phyloP scores from a whole-genome alignment of 2,888 invertebrate species.

The Agyllia agylla region DNA sequence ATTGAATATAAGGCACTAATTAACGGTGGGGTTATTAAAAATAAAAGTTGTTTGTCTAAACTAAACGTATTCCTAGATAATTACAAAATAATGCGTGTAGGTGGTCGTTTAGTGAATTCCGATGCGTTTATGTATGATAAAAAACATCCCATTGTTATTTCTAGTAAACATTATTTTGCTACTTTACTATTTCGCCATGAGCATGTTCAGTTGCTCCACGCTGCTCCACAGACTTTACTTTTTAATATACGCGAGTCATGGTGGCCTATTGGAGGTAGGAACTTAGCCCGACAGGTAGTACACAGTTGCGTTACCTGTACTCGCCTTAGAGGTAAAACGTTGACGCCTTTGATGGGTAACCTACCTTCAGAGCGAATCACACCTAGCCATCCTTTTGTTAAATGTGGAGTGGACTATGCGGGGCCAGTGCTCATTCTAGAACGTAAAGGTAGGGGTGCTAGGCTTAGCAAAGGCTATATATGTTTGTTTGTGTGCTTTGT shows the following conservation, averaged over 20 bases:
- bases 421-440: conserved; percentile 36
- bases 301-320: conserved; percentile 33
- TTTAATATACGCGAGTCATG: conserved; percentile 56
- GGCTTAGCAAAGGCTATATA: conserved; percentile 27
- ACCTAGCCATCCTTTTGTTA: neutral
- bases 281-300: conserved; percentile 37
- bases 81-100: conserved; percentile 72
- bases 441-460: conserved; percentile 30
- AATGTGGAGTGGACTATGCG: conserved; percentile 25
- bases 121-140: conserved; percentile 55
- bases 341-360: conserved; percentile 40
- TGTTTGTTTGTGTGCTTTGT: conserved; percentile 37
- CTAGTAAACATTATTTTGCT: conserved; percentile 12
- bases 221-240: conserved; percentile 70
- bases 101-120: conserved; percentile 67
- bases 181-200: conserved; percentile 13
- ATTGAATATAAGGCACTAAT: conserved; percentile 5
- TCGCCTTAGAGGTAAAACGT: conserved; percentile 20
- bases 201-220: conserved; percentile 52
- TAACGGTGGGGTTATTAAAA: neutral
- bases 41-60: conserved; percentile 29
- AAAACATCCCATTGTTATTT: conserved; percentile 26
- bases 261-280: conserved; percentile 76
- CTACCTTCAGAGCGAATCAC: conserved; percentile 14
- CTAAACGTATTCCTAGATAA: conserved; percentile 66